A percentile compares a stretch with the other conserved stretches of the same genome.
Conservation (phyloP, 1,140 invertebrate species). For the Drosophila punjabiensis region DNA sequence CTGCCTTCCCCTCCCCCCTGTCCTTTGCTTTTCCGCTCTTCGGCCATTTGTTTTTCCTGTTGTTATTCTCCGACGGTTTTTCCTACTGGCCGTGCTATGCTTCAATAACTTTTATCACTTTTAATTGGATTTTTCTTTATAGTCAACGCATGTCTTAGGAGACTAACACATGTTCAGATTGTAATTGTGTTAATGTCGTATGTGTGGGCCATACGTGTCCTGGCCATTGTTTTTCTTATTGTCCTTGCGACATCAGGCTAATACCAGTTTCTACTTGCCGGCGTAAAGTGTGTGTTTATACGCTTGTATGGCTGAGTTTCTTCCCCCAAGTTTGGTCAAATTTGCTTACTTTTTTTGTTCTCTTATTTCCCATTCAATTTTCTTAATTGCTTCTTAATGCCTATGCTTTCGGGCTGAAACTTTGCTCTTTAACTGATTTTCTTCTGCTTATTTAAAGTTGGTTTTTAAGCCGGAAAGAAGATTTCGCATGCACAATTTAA, state of each 20-base stretch:
- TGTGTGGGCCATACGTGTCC: conserved; percentile 29
- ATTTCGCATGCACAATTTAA: conserved; percentile 4
- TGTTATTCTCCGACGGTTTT: conserved; percentile 18
- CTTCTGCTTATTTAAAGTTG: conserved; percentile 5
- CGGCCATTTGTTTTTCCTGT: conserved; percentile 61
- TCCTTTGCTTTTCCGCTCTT: background rate
- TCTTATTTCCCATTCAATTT: conserved; percentile 63
- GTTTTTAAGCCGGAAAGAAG: conserved; percentile 3
- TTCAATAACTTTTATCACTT: conserved; percentile 84
- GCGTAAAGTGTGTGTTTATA: background rate
- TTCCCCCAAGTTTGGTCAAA: conserved; percentile 18
- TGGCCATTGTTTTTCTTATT: conserved; percentile 28
- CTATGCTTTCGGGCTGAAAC: conserved; percentile 5
- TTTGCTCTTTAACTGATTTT: conserved; percentile 21
- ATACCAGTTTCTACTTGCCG: conserved; percentile 41
- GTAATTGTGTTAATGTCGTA: conserved; percentile 76
- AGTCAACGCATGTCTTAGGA: conserved; percentile 76
- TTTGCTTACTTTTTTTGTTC: conserved; percentile 29
- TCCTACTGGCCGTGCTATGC: conserved; percentile 42
- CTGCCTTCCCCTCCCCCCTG: conserved; percentile 40
- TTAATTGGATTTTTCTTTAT: conserved; percentile 84
- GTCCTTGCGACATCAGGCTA: conserved; percentile 64
- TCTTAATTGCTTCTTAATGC: conserved; percentile 75
- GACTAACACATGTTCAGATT: conserved; percentile 77
- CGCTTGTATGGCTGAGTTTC: conserved; percentile 2